phyloP scores from a whole-genome alignment of 2,888 invertebrate species.

The Eupithecia subfuscata region DNA sequence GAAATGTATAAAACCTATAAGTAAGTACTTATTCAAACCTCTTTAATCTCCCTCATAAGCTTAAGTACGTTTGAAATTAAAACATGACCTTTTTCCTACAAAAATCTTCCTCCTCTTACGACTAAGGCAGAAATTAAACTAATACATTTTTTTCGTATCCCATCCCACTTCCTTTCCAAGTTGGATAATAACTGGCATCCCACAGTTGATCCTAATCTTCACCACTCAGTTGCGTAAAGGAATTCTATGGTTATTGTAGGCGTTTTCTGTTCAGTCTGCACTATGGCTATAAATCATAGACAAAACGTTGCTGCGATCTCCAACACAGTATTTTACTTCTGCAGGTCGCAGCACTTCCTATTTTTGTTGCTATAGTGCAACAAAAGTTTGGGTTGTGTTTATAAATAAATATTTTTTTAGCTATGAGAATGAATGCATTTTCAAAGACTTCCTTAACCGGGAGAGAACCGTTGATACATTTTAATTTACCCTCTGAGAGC shows the following conservation, averaged over 20 bases:
- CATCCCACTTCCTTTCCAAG: background rate
- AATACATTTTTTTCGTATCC: background rate
- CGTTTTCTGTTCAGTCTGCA: constrained; percentile 34
- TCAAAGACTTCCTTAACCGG: background rate
- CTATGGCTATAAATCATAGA: background rate
- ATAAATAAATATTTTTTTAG: no score
- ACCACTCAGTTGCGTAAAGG: constrained; percentile 49
- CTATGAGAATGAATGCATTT: background rate
- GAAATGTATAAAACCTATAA: background rate
- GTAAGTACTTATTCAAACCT: background rate
- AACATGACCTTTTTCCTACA: background rate
- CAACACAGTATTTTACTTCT: no score
- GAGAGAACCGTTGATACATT: background rate
- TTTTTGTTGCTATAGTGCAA: no score
- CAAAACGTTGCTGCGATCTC: background rate
- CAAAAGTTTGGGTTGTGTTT: no score
- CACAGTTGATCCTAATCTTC: constrained; percentile 46
- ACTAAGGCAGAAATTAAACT: background rate
- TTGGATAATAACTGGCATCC: constrained; percentile 19
- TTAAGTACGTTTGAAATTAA: background rate
- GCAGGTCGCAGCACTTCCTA: no score
- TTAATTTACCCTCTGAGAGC: background rate
- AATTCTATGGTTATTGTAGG: constrained; percentile 39
- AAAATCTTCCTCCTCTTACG: background rate
- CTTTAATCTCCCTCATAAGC: background rate